These are phyloP conservation scores for Prolemur simus DNA, from an alignment of 2,113 vertebrate genomes.

Conservation along the genomic window DNA sequence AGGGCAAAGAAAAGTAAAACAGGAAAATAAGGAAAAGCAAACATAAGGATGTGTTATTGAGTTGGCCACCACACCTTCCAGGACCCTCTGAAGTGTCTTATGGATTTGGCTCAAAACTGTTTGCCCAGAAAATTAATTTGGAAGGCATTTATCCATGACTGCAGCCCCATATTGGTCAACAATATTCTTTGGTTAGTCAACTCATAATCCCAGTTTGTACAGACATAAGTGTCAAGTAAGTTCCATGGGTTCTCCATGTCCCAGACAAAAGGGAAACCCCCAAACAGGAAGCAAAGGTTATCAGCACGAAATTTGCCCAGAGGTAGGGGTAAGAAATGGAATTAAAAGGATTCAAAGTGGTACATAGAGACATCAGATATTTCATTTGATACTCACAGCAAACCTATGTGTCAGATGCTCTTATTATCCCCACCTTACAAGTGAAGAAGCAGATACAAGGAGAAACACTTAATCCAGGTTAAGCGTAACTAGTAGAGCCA, in stretches of 20 bases:
- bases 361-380: rapidly evolving
- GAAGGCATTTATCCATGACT: not conserved
- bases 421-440: not conserved
- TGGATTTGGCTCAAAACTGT: not conserved
- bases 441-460: not conserved
- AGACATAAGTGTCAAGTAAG: not conserved
- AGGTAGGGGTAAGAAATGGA: not conserved
- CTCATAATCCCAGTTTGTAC: not conserved
- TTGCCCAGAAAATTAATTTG: not conserved
- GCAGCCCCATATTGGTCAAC: not conserved
- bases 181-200: not conserved
- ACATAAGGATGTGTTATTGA: not conserved
- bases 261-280: not conserved
- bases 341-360: not conserved
- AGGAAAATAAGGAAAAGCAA: not conserved
- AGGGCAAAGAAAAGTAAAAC: not conserved
- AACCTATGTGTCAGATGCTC: not conserved
- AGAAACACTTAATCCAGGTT: too few relatives aligned
- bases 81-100: not conserved
- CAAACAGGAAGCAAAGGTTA: not conserved
- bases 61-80: too few relatives aligned
- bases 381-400: not conserved
- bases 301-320: not conserved
- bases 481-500: not conserved
- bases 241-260: not conserved